phyloP scores from a whole-genome alignment of 2,797 vertebrate species.

The Propithecus deckenii region DNA sequence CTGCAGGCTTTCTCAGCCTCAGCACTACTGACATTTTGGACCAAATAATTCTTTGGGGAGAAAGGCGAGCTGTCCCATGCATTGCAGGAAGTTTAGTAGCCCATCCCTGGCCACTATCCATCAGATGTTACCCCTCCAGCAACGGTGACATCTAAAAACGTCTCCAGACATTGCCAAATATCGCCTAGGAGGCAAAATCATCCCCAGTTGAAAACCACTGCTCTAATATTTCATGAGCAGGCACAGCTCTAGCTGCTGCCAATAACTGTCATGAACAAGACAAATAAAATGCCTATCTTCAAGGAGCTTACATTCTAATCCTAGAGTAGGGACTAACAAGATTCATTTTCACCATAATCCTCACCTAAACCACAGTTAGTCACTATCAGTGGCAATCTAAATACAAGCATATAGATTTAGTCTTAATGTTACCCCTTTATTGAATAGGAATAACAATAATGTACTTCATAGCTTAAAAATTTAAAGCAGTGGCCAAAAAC shows the following conservation, averaged over 20 bases:
- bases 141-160: not conserved
- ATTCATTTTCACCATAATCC: not conserved
- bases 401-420: not conserved
- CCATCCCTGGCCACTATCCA: not conserved
- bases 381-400: not conserved
- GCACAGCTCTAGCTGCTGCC: not conserved
- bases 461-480: not conserved
- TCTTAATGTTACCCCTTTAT: not conserved
- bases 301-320: not conserved
- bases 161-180: not conserved
- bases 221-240: not conserved
- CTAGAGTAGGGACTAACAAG: not conserved
- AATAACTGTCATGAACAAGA: not conserved
- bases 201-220: not conserved
- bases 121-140: not conserved
- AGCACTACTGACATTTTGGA: not conserved
- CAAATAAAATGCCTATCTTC: not conserved
- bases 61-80: rapidly evolving
- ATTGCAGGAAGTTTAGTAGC: not conserved
- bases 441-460: not conserved
- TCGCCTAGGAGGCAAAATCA: not conserved
- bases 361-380: not conserved
- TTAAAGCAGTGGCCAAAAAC: not conserved
- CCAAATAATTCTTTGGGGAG: not conserved
- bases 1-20: not conserved